Evolutionary conservation across 2,797 vertebrate genomes (phyloP).

Genomic region (Falco peregrinus): DNA sequence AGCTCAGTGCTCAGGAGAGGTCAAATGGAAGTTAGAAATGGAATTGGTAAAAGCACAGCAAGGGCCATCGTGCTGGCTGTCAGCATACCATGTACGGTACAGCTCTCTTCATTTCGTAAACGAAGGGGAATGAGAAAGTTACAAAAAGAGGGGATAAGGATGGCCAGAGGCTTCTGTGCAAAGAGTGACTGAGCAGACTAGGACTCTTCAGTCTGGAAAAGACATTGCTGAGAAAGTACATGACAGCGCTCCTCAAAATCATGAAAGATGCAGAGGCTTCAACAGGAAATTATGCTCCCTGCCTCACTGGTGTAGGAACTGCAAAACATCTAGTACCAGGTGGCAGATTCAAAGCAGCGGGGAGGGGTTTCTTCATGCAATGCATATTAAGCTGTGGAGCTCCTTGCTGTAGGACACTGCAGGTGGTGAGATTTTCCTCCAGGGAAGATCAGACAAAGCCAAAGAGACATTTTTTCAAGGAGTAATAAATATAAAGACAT

Average conservation of each 20-base stretch:
- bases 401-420: neutral
- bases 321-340: neutral
- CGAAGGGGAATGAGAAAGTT: neutral
- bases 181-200: neutral
- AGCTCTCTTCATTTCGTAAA: neutral
- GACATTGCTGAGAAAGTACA: neutral
- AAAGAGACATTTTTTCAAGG: neutral
- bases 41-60: neutral
- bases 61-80: neutral
- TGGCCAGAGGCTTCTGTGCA: neutral
- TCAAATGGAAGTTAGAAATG: neutral
- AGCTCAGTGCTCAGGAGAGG: neutral
- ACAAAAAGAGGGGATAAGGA: neutral
- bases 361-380: neutral
- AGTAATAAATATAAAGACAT: neutral
- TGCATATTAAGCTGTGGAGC: neutral
- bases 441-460: neutral
- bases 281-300: neutral
- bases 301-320: neutral
- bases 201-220: neutral
- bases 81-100: fast-evolving
- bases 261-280: neutral
- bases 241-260: neutral
- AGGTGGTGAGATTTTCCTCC: neutral
- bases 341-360: neutral